phyloP scores from a whole-genome alignment of 2,888 invertebrate genomes.

The Pachydiplax longipennis region DNA sequence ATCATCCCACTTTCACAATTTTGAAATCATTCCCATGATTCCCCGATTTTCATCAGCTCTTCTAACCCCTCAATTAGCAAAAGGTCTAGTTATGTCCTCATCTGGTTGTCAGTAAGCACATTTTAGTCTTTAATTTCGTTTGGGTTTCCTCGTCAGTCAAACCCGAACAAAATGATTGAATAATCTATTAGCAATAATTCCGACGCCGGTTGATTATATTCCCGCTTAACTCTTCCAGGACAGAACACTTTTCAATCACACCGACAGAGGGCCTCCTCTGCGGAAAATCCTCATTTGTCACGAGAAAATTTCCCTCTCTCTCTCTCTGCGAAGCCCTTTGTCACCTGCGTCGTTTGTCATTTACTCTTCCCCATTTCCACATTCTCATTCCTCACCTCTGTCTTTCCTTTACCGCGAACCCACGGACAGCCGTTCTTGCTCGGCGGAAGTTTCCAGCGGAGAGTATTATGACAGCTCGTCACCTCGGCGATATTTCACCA shows the following conservation, averaged over 20 bases:
- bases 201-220: not conserved
- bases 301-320: not conserved
- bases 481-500: not conserved
- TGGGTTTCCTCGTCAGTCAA: too few relatives aligned
- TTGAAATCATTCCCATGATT: too few relatives aligned
- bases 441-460: not conserved
- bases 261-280: not conserved
- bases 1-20: too few relatives aligned
- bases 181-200: not conserved
- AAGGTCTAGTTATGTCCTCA: too few relatives aligned
- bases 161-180: not conserved
- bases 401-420: not conserved
- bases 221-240: not conserved
- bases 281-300: not conserved
- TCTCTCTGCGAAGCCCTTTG: not conserved
- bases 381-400: not conserved
- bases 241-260: not conserved
- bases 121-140: too few relatives aligned
- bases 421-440: not conserved
- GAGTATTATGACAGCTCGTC: not conserved
- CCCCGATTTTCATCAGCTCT: too few relatives aligned
- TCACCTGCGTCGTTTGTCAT: not conserved
- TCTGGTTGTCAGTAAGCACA: too few relatives aligned
- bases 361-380: not conserved
- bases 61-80: too few relatives aligned